phyloP scores from a whole-genome alignment of 23 tunicate genomes.

The Trididemnum clinides region DNA sequence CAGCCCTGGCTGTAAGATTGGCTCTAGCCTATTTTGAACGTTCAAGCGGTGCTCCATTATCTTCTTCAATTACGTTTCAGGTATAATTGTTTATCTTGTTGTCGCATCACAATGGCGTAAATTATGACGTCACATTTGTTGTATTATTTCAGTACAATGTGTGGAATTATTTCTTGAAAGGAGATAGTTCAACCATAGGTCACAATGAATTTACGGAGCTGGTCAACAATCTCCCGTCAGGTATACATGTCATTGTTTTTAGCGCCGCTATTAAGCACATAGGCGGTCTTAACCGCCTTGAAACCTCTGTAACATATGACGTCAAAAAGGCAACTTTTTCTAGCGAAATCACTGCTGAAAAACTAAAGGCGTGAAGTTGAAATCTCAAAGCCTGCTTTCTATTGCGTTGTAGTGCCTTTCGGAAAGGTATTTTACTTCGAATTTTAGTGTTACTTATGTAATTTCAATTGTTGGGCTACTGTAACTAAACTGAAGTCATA shows the following conservation, averaged over 20 bases:
- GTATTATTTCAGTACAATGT: not conserved
- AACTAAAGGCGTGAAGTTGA: no score
- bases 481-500: no score
- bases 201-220: not conserved
- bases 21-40: constrained; percentile 46
- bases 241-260: no score
- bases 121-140: not conserved
- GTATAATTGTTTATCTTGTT: not conserved
- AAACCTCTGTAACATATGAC: not conserved
- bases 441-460: no score
- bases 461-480: no score
- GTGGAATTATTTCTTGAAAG: constrained; percentile 28
- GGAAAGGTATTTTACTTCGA: no score
- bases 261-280: no score
- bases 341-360: no score
- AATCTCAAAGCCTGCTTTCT: no score
- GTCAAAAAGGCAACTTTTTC: not conserved
- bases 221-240: constrained; percentile 17
- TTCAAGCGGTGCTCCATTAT: not conserved
- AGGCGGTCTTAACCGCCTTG: no score
- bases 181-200: not conserved
- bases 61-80: constrained; percentile 1
- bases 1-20: constrained; percentile 65
- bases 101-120: not conserved
- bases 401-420: no score